phyloP scores from a whole-genome alignment of 2,113 vertebrate genomes.

The Cheilinus undulatus region DNA sequence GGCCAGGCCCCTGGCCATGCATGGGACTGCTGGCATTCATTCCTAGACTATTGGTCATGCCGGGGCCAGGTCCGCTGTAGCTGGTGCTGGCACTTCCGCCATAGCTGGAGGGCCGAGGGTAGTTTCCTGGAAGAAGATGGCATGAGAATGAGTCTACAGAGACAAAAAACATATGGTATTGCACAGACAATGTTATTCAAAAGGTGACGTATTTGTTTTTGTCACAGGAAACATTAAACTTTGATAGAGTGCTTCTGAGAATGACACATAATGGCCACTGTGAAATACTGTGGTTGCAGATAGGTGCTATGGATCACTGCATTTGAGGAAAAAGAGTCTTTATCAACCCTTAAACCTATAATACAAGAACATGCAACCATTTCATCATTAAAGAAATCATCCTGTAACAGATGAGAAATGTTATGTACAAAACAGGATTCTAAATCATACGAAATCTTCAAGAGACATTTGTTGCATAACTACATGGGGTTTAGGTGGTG shows the following conservation, averaged over 20 bases:
- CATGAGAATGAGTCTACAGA: conserved; percentile 8
- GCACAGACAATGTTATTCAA: not conserved
- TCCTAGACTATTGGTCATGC: conserved; percentile 88
- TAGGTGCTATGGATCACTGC: conserved; percentile 45
- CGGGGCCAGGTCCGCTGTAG: conserved; percentile 90
- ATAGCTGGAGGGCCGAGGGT: conserved; percentile 91
- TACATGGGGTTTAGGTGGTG: conserved; percentile 40
- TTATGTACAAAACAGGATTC: conserved; percentile 31
- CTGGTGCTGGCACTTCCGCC: conserved; percentile 88
- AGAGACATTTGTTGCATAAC: conserved; percentile 12
- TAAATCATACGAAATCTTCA: conserved; percentile 35
- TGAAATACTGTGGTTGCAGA: conserved; percentile 36
- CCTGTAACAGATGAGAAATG: conserved; percentile 19
- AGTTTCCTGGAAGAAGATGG: conserved; percentile 88
- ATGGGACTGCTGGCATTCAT: conserved; percentile 95
- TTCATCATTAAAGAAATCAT: conserved; percentile 55
- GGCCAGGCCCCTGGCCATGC: conserved; percentile 94
- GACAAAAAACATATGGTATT: not conserved
- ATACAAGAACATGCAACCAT: conserved; percentile 31
- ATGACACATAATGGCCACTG: conserved; percentile 38
- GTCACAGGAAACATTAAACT: conserved; percentile 16
- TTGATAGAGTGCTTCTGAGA: conserved; percentile 30
- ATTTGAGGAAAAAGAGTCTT: conserved; percentile 46
- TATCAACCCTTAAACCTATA: conserved; percentile 32
- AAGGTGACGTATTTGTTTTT: conserved; percentile 14